Evolutionary conservation across 2,888 invertebrate genomes (phyloP).

Genomic region (Nasonovia ribisnigri): DNA sequence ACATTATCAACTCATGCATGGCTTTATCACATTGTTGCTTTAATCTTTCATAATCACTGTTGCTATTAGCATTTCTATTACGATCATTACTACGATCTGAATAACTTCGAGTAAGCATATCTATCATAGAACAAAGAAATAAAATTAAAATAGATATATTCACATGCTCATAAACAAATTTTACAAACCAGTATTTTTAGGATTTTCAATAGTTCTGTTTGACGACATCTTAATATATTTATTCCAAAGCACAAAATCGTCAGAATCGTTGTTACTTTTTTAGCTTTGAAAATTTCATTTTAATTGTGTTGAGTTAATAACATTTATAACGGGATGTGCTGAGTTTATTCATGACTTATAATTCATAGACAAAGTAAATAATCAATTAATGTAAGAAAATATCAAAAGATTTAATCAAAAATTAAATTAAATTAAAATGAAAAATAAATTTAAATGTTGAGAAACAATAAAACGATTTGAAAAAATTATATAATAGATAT

Average conservation of each 20-base stretch:
- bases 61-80: constrained; percentile 68
- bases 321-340: constrained; percentile 17
- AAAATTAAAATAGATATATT: constrained; percentile 35
- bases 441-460: not conserved
- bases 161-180: not conserved
- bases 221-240: constrained; percentile 50
- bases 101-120: constrained; percentile 72
- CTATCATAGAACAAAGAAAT: constrained; percentile 68
- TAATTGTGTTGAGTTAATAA: not conserved
- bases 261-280: not conserved
- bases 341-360: constrained; percentile 15
- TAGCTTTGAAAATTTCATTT: not conserved
- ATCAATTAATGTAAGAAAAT: not conserved
- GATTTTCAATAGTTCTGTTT: constrained; percentile 46
- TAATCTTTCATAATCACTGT: constrained; percentile 79
- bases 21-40: constrained; percentile 91
- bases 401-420: not conserved
- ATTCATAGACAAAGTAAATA: not conserved
- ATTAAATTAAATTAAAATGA: not conserved
- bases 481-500: not conserved
- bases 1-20: constrained; percentile 83
- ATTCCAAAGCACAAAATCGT: not conserved
- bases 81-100: constrained; percentile 69
- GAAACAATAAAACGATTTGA: not conserved
- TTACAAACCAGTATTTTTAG: constrained; percentile 55